Base-by-base conservation (phyloP, 2,113 vertebrate genomes). In the Forbesichthys papilliferus region DNA sequence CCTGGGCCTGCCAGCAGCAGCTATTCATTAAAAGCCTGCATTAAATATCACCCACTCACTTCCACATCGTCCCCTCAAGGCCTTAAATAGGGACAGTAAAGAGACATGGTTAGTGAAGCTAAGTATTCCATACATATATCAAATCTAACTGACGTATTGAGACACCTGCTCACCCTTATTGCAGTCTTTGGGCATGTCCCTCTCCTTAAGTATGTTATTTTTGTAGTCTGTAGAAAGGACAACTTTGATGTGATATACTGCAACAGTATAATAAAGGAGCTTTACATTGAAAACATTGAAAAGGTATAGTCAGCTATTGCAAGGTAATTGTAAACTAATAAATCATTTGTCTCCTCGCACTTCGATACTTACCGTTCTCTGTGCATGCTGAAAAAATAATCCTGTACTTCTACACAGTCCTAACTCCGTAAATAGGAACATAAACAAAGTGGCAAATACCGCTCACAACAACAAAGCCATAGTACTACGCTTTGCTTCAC, bases 121-220 rank as follows among this genome's bases (percentile, higher is more conserved):
- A 33, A 20, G 4, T 42, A 42, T 42, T 42, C 36, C 36, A 42
- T 42, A 42, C 4, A 6, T 42, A 42, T 42, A 3, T 42, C 4
- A 42, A 42, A 42, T 42, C 5, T 42, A 42, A 42, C 36, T 42
- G 36, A 6, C 5, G 36, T 42, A 64, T 2, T n/a, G 11, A 18
- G 14, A 6, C 33, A 47, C 48, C 10, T 52, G 48, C 72, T 93
- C 88, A 98, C 97, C 96, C 91, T 83, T 94, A 90, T 98, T 96
- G 88, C 95, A 92, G 88, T 96, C 96, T 9, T 93, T 95, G 80
- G 87, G 86, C 87, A 94, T 90, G 53, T 93, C 91, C 69, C 84
- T 93, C 88, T 97, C 96, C 91, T 96, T 99, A 87, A 98, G 82
- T 76, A 98, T 94, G 92, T 99, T 99, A 93, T 99, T 99, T 90